Base-by-base conservation (phyloP, 2,888 invertebrate species). In the Macropis europaea region DNA sequence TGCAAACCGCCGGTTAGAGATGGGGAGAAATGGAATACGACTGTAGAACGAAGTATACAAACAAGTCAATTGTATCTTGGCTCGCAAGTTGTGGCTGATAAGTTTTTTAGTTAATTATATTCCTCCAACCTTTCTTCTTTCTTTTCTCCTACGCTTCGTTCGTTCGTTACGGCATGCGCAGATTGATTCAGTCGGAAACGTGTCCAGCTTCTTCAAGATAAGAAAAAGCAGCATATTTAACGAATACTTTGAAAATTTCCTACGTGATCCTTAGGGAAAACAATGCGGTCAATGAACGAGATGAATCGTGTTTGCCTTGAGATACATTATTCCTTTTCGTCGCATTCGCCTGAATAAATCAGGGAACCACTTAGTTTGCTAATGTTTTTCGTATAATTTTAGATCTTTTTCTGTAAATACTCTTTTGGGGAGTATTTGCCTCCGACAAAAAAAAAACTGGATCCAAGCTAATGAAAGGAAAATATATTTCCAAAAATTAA, bases 231-330 rank as follows among this genome's bases (percentile, higher is more conserved):
- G 24, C 34, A 40, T 48, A 40, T 54, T n/a, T 34, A 47, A 53
- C 32, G 53, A 53, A 19, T 32, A 34, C 30, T 40, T 40, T 40
- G 5, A 15, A 50, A 61, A 61, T 32, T 32, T 19, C 34, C 34
- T 67, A 54, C 62, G 54, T 54, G 62, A 67, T 54, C 6, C 17
- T 54, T n/a, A 26, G 22, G 17, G 40, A 36, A 62, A 67, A 54
- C 67, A 67, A 54, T 28, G 54, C 47, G 54, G 54, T 62, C 54
- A 9, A 26, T 30, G 48, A 17, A 54, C 38, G 53, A 47, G 61
- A 61, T 48, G 47, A 67, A 42, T 67, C 62, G 62, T 34, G 40
- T 47, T 52, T 43, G 26, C 52, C 61, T 32, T 17, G 13, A 40
- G 30, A 38, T 34, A 11, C 22, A 30, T 24, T 32, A 28, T 34